Conservation (phyloP, 2,797 vertebrate genomes). For the Malurus splendens region DNA sequence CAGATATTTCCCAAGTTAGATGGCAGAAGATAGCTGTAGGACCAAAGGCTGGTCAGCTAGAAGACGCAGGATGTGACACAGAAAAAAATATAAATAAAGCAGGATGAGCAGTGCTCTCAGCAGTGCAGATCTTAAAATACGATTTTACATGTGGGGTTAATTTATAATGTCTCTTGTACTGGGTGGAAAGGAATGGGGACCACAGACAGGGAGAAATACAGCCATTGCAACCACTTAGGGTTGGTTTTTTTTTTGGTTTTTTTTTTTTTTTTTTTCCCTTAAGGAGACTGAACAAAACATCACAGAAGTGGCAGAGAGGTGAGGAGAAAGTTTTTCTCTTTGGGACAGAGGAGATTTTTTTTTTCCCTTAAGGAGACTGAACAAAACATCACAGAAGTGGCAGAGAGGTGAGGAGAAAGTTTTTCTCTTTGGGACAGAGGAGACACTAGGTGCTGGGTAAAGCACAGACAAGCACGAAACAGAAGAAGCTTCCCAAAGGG, state of each 20-base stretch:
- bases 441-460: background rate
- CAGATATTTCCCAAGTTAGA: background rate
- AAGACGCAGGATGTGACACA: background rate
- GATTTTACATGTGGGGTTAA: background rate
- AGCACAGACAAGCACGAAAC: background rate
- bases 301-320: background rate
- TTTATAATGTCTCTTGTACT: background rate
- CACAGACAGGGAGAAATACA: background rate
- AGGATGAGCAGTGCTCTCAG: background rate
- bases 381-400: background rate
- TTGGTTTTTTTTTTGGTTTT: background rate
- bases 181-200: background rate
- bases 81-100: background rate
- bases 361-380: background rate
- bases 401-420: background rate
- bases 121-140: background rate
- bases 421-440: background rate
- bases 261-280: background rate
- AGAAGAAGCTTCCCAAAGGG: background rate
- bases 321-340: background rate
- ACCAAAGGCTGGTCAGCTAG: background rate
- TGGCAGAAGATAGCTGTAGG: background rate
- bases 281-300: background rate
- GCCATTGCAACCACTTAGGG: background rate
- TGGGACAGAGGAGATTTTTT: background rate